Base-by-base conservation (phyloP, 2,113 vertebrate species). In the Electrona antarctica region DNA sequence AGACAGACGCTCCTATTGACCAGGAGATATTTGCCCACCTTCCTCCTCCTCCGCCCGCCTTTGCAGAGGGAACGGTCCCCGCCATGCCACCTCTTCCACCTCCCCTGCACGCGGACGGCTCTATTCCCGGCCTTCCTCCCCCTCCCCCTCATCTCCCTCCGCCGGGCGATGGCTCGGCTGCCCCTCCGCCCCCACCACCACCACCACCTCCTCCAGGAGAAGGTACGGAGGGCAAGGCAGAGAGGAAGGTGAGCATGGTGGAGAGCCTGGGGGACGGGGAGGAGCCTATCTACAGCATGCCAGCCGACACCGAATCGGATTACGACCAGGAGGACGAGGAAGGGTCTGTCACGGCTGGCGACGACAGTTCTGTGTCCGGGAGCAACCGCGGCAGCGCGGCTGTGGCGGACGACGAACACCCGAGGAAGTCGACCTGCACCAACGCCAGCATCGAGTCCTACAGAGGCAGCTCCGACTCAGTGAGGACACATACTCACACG, bases 251-350 rank as follows among this genome's bases (percentile, higher is more conserved):
- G 51, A 80, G 91, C 46, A 88, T 93, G 65, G 93, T 87, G 12
- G 92, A 93, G 51, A 92, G 87, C 0, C 84, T 94, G 51, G 88
- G 80, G 29, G 95, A 95, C 8, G 76, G 86, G 0, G 94, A 94
- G 84, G 95, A 96, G 61, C 92, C 90, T 0, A 93, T 95, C 81
- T 96, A 96, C 87, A 93, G 92, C 87, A 88, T 94, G 13, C 94
- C 95, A 0, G 92, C 71, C 0, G 96, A 97, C 71, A 93, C 95
- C 1, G 96, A 97, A 77, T 97, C 96, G 0, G 96, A 97, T 71
- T 97, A 97, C 0, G 96, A 97, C 76, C 95, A 97, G 58, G 96
- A 97, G 71, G 96, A 97, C 69, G 94, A 94, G 83, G 95, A 97
- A 47, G 94, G 94, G 0, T 92, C 92, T 0, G 88, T 90, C 54